Evolutionary conservation across 2,113 vertebrate genomes (phyloP), one percentile per base, ranked within the genome.

Genomic region (Butorides virescens): DNA sequence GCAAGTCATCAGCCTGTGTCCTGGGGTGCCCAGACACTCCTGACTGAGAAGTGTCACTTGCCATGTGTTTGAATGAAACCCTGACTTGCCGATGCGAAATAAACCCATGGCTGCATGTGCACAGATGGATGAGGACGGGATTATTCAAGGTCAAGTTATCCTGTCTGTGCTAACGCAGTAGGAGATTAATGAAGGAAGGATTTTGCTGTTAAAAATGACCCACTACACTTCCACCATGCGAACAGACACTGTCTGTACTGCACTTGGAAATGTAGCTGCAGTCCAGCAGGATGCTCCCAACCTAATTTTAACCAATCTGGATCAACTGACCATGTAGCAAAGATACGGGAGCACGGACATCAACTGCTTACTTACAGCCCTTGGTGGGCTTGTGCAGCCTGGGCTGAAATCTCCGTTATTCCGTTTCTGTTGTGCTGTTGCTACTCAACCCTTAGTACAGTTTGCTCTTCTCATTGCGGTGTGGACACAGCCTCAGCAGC

Each of bases 111-210:
- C 79, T 92, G 56, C 88, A 63, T 86, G 59, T 84, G 73, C 83
- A 82, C 76, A 93, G 94, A 91, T 53, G 74, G 97, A 34, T 76
- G 22, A 93, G 72, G 77, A 73, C 58, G 66, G 46, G 96, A 93
- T 97, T 94, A 96, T 65, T 93, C 56, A 75, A 93, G 83, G 80
- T 85, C 88, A 72, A 39, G 84, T 91, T 89, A 95, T 87, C 66
- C 86, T 93, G 84, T 93, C 95, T 93, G 88, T 89, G 58, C 91
- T 95, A 92, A 91, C 0, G 2, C 80, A 72, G 73, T 65, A 84
- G 70, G 95, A 94, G 96, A 95, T 97, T 97, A 96, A 95, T 44
- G 77, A 89, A 93, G 92, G 70, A 92, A 92, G 95, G 94, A 97
- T 97, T 96, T 94, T 91, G 88, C 86, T 92, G 91, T 95, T 97